Percentiles rank a stretch among this genome's conserved stretches.
Evolutionary conservation across 2,888 invertebrate species (phyloP).

Genomic region (Leptinotarsa peninsularis): DNA sequence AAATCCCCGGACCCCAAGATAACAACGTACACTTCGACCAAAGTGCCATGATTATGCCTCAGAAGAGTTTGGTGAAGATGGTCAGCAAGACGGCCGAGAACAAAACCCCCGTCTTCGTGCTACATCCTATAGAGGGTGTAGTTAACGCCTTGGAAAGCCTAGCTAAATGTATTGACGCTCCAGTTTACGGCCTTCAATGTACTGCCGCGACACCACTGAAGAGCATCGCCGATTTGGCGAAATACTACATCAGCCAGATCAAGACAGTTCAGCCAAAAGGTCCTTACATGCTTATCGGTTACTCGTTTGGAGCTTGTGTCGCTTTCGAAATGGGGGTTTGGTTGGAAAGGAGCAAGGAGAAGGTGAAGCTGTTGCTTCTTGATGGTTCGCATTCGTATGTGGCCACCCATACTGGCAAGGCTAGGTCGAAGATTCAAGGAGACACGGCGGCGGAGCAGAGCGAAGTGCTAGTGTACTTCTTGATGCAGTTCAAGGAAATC

Average conservation of each 20-base stretch:
- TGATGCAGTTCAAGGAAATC: slow-evolving; percentile 81
- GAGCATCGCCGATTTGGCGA: slow-evolving; percentile 79
- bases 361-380: slow-evolving; percentile 78
- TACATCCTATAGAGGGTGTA: slow-evolving; percentile 92
- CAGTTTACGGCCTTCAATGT: slow-evolving; percentile 93
- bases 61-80: slow-evolving; percentile 77
- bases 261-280: slow-evolving; percentile 81
- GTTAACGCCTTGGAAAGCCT: slow-evolving; percentile 78
- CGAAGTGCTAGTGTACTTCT: slow-evolving; percentile 85
- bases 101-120: slow-evolving; percentile 73
- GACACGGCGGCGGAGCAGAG: slow-evolving; percentile 73
- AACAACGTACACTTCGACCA: slow-evolving; percentile 69
- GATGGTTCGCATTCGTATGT: slow-evolving; percentile 92
- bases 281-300: slow-evolving; percentile 91
- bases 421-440: slow-evolving; percentile 70
- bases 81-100: slow-evolving; percentile 68
- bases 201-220: slow-evolving; percentile 79
- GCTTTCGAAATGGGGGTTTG: slow-evolving; percentile 95
- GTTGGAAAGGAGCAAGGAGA: slow-evolving; percentile 75
- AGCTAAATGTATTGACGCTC: slow-evolving; percentile 78
- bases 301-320: slow-evolving; percentile 95
- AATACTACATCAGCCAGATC: slow-evolving; percentile 79
- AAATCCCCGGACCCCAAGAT: slow-evolving; percentile 58
- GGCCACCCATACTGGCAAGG: slow-evolving; percentile 79
- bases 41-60: slow-evolving; percentile 78